Evolutionary conservation across 2,113 vertebrate genomes (phyloP).

Genomic region (Pluvialis apricaria): DNA sequence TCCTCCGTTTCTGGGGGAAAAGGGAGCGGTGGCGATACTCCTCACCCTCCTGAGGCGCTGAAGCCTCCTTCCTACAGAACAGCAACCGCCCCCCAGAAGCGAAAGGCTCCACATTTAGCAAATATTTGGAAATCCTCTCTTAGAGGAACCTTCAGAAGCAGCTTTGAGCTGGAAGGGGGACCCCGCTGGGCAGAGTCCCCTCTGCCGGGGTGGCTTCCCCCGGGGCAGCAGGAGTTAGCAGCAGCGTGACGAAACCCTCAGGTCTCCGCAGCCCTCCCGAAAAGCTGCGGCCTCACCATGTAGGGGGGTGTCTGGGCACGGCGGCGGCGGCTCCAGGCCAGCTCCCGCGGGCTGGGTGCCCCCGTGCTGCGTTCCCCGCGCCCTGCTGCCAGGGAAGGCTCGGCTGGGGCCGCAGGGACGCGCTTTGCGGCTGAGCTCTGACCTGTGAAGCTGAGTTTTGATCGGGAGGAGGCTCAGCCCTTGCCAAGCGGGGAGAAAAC

Average conservation of each 20-base stretch:
- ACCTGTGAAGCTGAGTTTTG: neutral
- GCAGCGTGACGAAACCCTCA: fast-evolving
- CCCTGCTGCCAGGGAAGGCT: neutral
- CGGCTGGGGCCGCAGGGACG: neutral
- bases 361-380: too few species aligned
- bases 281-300: fast-evolving
- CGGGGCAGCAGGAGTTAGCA: fast-evolving
- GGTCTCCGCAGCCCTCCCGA: neutral
- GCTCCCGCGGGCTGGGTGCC: neutral
- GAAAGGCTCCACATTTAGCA: fast-evolving
- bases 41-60: fast-evolving
- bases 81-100: neutral
- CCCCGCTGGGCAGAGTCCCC: fast-evolving
- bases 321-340: fast-evolving
- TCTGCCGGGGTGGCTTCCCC: neutral
- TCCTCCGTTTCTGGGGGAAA: fast-evolving
- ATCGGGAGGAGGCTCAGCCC: neutral
- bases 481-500: neutral
- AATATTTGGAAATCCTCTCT: neutral
- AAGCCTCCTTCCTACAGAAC: neutral
- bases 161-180: neutral
- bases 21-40: neutral
- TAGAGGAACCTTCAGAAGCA: neutral
- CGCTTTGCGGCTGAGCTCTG: neutral
- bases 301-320: fast-evolving